Percentiles rank a stretch among this genome's conserved stretches.
phyloP scores from a whole-genome alignment of 64 coral and sea anemone species.

The Cladopsammia gracilis region DNA sequence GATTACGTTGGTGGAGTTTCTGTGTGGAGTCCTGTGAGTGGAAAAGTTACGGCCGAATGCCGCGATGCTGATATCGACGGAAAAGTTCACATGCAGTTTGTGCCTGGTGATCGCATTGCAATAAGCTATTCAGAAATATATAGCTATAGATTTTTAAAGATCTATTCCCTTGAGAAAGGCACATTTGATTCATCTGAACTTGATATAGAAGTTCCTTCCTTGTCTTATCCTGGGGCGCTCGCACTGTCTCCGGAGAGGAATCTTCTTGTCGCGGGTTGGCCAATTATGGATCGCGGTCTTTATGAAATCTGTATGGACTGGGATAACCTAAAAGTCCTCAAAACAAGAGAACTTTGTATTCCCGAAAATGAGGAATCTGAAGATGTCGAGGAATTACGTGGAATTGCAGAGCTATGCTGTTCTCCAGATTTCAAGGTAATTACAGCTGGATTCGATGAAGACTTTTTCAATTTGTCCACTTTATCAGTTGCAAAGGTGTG shows the following conservation, averaged over 20 bases:
- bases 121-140: not conserved
- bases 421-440: conserved; percentile 49
- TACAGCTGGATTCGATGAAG: not conserved
- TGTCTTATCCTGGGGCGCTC: conserved; percentile 47
- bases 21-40: not conserved
- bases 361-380: not conserved
- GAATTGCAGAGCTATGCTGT: conserved; percentile 18
- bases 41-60: not conserved
- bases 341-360: conserved; percentile 24
- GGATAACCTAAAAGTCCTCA: conserved; percentile 60
- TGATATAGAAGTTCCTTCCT: not conserved
- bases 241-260: conserved; percentile 34
- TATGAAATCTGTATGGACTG: conserved; percentile 68
- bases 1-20: not conserved
- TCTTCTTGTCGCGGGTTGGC: conserved; percentile 24
- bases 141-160: not conserved
- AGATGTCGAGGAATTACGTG: not conserved
- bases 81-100: not conserved
- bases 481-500: conserved; percentile 27
- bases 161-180: not conserved
- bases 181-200: not conserved
- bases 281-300: not conserved
- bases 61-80: too few species aligned
- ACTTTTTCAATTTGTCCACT: not conserved
- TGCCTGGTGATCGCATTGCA: not conserved